phyloP scores from a whole-genome alignment of 2,113 vertebrate species.

The Neogale vison region DNA sequence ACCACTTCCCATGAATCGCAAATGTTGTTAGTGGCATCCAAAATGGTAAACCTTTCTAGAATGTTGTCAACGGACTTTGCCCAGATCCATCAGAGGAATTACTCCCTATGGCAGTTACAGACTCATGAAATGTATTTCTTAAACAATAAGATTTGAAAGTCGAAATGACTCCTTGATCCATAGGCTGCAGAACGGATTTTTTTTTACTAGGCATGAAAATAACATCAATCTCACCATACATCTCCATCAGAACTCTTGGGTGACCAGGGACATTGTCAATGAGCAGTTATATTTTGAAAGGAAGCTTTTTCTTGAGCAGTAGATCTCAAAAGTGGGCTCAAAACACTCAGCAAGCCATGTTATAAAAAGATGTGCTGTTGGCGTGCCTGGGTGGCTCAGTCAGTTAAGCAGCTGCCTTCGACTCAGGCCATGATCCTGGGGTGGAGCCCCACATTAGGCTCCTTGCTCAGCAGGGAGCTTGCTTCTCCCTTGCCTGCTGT shows the following conservation, averaged over 20 bases:
- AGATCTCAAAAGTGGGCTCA: background rate
- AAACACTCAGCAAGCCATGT: background rate
- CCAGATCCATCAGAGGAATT: background rate
- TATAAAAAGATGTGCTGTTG: background rate
- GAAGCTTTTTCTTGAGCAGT: background rate
- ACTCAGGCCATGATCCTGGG: too few species aligned
- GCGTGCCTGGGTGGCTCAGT: too few species aligned
- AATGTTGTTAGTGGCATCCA: background rate
- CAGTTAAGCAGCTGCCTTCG: too few species aligned
- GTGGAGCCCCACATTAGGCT: too few species aligned
- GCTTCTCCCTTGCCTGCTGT: too few species aligned
- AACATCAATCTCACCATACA: background rate
- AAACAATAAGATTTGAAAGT: background rate
- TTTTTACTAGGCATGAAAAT: background rate
- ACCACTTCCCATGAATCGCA: background rate
- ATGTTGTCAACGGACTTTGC: background rate
- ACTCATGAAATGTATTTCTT: background rate
- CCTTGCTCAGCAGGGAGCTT: too few species aligned
- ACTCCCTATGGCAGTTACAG: background rate
- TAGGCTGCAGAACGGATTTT: background rate
- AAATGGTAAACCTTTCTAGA: background rate
- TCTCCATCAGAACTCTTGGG: background rate
- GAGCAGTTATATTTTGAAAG: background rate
- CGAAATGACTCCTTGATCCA: background rate
- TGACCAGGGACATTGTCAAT: background rate